Evolutionary conservation across 2,888 invertebrate species (phyloP).

Genomic region (Drosophila greeni): DNA sequence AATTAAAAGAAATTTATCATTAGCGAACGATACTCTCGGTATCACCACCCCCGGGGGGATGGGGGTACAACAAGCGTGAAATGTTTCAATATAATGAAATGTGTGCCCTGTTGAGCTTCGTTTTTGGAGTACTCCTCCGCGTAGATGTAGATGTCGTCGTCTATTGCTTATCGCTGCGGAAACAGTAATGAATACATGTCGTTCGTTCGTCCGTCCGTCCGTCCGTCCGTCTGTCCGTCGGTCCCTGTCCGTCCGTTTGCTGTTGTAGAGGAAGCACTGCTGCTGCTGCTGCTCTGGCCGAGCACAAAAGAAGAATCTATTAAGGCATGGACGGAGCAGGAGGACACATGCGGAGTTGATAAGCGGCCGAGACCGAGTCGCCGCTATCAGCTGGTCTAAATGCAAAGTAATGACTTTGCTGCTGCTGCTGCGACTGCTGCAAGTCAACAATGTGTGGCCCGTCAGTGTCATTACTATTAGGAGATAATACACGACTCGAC

Average conservation of each 20-base stretch:
- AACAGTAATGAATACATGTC: conserved; percentile 74
- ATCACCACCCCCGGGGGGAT: not conserved
- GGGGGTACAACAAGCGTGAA: conserved; percentile 13
- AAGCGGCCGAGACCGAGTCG: conserved; percentile 24
- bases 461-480: conserved; percentile 67
- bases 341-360: conserved; percentile 50
- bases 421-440: conserved; percentile 34
- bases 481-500: conserved; percentile 54
- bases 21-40: conserved; percentile 46
- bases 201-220: conserved; percentile 46
- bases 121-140: conserved; percentile 49
- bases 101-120: conserved; percentile 44
- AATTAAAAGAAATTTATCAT: conserved; percentile 66
- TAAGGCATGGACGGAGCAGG: conserved; percentile 45
- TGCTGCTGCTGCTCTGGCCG: conserved; percentile 17
- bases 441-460: conserved; percentile 46
- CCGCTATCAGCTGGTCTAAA: conserved; percentile 68
- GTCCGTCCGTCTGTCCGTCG: conserved; percentile 13
- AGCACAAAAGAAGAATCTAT: conserved; percentile 64
- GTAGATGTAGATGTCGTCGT: conserved; percentile 39
- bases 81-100: conserved; percentile 63
- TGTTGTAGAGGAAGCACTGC: conserved; percentile 27
- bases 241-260: conserved; percentile 13
- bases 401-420: conserved; percentile 69
- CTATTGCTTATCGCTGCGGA: conserved; percentile 71